Base-by-base conservation (phyloP, 2,797 vertebrate genomes). In the Tragelaphus oryx region DNA sequence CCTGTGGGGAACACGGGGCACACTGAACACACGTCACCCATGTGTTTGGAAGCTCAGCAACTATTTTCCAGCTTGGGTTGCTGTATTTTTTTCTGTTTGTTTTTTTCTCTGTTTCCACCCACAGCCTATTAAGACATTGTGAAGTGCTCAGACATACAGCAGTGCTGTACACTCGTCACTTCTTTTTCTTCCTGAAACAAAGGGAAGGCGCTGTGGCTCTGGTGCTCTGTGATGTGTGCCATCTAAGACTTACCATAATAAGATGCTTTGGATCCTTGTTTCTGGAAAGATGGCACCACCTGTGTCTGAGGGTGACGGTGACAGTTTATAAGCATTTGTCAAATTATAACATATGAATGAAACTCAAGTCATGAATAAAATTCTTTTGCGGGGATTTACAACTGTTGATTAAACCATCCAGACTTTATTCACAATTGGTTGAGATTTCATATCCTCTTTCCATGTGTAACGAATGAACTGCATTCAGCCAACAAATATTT, bases 111-210 rank as follows among this genome's bases (percentile, higher is more conserved):
- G 44, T 16, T 52, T 76, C 37, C n/a, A 26, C 57, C 16, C 17
- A 26, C 16, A 52, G 46, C n/a, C 50, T 81, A 44, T 80, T 74
- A 20, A 62, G 46, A 22, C n/a, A 13, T 57, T 24, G 28, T 10
- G 12, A 90, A 7, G 57, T 5, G 12, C 74, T 80, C 12, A 3
- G 44, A 20, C n/a, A 30, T 4, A 46, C 20, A 44, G 57, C 41
- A 1, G 1, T 1, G 2, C 20, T 24, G 22, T 33, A 4, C 41
- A 6, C 4, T 4, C 0, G 22, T 7, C 20, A 2, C 4, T 28
- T 18, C 26, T 59, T 93, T 93, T 50, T 93, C 95, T 50, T 55
- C 41, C 37, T 0, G 8, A 75, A 75, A 89, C 22, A 20, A 83
- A 81, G 46, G 18, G 28, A 60, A 46, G 86, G 12, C 22, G 20